phyloP scores from a whole-genome alignment of 37 sponge, comb jelly and placozoan genomes.

The Eunapius fragilis region DNA sequence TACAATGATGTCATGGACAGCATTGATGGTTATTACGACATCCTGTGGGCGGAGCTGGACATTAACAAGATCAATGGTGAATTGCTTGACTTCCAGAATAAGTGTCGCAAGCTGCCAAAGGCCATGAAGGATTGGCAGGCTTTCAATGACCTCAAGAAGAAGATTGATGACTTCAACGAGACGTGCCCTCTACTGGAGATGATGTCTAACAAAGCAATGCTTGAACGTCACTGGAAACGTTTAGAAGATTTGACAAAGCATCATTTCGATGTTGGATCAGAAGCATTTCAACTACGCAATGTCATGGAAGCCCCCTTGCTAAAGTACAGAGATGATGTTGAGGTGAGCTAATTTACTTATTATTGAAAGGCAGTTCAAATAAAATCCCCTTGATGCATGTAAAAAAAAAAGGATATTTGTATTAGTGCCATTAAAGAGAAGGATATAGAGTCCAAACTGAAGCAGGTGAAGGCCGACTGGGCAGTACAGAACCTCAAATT shows the following conservation, averaged over 20 bases:
- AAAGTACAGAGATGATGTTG: constrained; percentile 93
- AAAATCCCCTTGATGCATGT: too few relatives aligned
- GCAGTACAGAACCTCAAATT: constrained; percentile 89
- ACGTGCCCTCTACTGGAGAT: constrained; percentile 97
- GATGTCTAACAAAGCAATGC: constrained; percentile 95
- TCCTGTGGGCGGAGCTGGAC: constrained; percentile 94
- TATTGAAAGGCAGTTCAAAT: too few relatives aligned
- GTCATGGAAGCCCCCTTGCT: constrained; percentile 99
- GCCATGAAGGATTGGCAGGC: constrained; percentile 99
- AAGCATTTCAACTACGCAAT: constrained; percentile 85
- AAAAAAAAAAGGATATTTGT: constrained; percentile 89
- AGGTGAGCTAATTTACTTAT: constrained; percentile 36
- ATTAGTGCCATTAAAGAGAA: constrained; percentile 98
- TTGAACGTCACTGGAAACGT: constrained; percentile 94
- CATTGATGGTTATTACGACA: constrained; percentile 98
- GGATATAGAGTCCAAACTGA: constrained; percentile 98
- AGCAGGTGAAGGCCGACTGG: constrained; percentile 96
- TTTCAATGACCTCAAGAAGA: constrained; percentile 94
- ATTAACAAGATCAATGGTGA: constrained; percentile 99
- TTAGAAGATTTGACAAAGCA: constrained; percentile 88
- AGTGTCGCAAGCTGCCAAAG: constrained; percentile 97
- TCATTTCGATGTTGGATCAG: constrained; percentile 92
- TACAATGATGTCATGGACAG: constrained; percentile 98
- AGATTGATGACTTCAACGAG: constrained; percentile 98
- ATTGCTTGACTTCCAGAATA: constrained; percentile 98